Conservation (phyloP, 2,888 invertebrate genomes). For the Bellardia bayeri region DNA sequence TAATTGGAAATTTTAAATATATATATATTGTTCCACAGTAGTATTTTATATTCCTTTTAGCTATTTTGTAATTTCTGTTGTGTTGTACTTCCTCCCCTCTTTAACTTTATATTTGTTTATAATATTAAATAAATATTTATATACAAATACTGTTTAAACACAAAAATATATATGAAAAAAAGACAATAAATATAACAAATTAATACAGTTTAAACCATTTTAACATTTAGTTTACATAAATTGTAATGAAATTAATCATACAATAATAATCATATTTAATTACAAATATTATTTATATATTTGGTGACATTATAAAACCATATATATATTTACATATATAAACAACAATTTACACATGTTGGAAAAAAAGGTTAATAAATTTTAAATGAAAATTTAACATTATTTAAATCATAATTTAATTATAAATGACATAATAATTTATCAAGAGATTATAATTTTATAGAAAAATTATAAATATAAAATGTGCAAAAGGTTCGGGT, state of each 20-base stretch:
- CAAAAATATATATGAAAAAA: too few species aligned
- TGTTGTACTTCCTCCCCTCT: too few species aligned
- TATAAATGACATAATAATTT: slow-evolving; percentile 67
- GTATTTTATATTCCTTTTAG: too few species aligned
- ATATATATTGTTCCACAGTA: too few species aligned
- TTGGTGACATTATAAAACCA: slow-evolving; percentile 34
- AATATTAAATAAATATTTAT: slow-evolving; percentile 6
- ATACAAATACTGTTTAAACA: not conserved
- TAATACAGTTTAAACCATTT: slow-evolving; percentile 27
- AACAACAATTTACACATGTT: slow-evolving; percentile 24
- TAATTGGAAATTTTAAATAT: too few species aligned
- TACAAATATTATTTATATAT: slow-evolving; percentile 32
- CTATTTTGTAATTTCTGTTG: too few species aligned
- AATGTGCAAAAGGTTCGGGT: not conserved
- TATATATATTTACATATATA: slow-evolving; percentile 37
- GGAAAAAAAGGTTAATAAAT: slow-evolving; percentile 1
- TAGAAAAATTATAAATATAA: not conserved
- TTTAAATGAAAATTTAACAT: slow-evolving; percentile 47
- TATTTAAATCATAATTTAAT: slow-evolving; percentile 69
- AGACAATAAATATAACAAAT: slow-evolving; percentile 10
- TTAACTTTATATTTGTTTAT: too few species aligned
- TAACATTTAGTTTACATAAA: slow-evolving; percentile 7
- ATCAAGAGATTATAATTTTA: slow-evolving; percentile 54
- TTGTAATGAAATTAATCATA: slow-evolving; percentile 62
- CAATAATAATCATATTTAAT: slow-evolving; percentile 60